These are phyloP conservation scores for Cryptotermes secundus DNA, from an alignment of 1,140 invertebrate genomes.

Conservation along the genomic window DNA sequence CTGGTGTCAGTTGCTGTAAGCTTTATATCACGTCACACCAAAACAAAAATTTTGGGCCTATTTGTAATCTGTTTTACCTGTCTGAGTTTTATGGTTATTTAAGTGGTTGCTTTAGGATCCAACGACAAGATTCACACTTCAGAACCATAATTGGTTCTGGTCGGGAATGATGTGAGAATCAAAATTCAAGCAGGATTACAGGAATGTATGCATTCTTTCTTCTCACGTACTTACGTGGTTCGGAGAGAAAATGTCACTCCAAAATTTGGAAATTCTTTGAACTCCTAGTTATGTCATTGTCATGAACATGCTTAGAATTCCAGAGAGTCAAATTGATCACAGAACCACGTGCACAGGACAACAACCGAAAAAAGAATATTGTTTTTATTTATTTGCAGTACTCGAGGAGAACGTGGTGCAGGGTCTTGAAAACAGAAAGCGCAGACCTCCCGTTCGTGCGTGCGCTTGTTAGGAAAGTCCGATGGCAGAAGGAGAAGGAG, in stretches of 20 bases:
- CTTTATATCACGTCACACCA: too few species aligned
- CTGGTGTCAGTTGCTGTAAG: too few species aligned
- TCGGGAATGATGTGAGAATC: neutral
- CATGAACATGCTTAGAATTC: neutral
- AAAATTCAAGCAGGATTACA: neutral
- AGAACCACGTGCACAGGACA: neutral
- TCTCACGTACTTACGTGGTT: neutral
- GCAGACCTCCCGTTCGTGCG: neutral
- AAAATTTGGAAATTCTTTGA: neutral
- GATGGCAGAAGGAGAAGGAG: constrained; percentile 5
- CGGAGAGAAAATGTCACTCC: neutral
- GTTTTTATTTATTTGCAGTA: neutral
- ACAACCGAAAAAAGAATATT: too few species aligned
- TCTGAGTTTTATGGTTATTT: too few species aligned
- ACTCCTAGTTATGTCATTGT: neutral
- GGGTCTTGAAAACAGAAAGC: neutral
- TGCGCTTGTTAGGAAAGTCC: constrained; percentile 23
- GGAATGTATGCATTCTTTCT: neutral
- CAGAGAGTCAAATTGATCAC: neutral
- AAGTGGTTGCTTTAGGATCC: too few species aligned
- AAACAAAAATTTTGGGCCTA: too few species aligned
- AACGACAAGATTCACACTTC: too few species aligned
- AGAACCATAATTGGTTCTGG: neutral
- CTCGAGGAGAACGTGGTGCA: neutral
- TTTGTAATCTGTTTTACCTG: too few species aligned